Conservation (phyloP, 2,113 vertebrate species). For the Colaptes auratus region DNA sequence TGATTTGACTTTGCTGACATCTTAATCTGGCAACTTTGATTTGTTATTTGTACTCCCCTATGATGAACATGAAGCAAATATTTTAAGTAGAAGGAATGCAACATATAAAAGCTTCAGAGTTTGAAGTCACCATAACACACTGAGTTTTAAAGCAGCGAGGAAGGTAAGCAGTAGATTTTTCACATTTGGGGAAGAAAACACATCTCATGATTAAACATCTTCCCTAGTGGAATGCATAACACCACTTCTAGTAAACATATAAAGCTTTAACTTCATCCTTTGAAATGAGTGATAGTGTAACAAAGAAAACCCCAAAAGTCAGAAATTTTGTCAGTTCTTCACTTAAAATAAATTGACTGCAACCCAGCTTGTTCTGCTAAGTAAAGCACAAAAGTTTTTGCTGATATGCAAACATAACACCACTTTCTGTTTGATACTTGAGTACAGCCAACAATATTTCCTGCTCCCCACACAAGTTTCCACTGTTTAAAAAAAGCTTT, state of each 20-base stretch:
- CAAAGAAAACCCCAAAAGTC: neutral
- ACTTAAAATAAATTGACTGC: neutral
- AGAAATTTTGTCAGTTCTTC: neutral
- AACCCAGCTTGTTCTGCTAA: neutral
- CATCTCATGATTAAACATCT: neutral
- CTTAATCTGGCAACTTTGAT: constrained; percentile 8
- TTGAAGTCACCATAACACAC: neutral
- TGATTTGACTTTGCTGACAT: neutral
- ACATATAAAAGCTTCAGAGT: neutral
- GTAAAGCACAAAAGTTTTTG: neutral
- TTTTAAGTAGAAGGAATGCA: neutral
- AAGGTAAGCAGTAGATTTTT: neutral
- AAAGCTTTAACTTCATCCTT: neutral
- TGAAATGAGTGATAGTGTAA: neutral
- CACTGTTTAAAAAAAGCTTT: neutral
- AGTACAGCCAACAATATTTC: neutral
- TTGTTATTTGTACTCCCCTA: neutral
- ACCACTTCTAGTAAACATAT: neutral
- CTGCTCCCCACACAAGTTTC: neutral
- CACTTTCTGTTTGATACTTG: neutral
- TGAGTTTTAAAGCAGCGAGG: neutral
- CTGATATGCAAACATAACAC: neutral
- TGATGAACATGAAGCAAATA: neutral
- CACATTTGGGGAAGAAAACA: neutral
- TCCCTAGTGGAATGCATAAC: neutral